Conservation (phyloP, 2,797 vertebrate species). For the Percopsis omiscomaycus region DNA sequence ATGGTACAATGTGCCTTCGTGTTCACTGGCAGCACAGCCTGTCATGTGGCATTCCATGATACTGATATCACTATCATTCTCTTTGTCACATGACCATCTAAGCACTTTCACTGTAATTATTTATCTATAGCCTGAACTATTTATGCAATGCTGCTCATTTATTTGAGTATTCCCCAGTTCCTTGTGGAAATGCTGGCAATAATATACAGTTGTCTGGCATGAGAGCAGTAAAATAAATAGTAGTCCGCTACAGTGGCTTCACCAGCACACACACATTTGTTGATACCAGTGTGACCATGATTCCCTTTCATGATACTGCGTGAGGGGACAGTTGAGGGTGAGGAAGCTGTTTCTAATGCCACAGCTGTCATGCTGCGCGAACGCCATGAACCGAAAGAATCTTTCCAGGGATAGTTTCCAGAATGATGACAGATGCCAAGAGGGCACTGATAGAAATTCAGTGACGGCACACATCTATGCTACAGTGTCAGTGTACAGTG, state of each 20-base stretch:
- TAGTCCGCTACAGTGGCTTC: slow-evolving; percentile 10
- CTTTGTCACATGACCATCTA: slow-evolving; percentile 25
- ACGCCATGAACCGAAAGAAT: slow-evolving; percentile 25
- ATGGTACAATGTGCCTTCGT: slow-evolving; percentile 45
- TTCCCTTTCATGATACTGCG: slow-evolving; percentile 40
- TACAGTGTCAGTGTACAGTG: too few relatives aligned
- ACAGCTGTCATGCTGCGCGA: slow-evolving; percentile 54
- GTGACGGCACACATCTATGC: too few relatives aligned
- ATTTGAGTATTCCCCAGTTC: not conserved
- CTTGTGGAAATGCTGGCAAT: slow-evolving; percentile 1
- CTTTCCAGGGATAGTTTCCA: slow-evolving; percentile 46
- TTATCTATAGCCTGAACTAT: not conserved
- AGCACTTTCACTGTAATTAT: not conserved
- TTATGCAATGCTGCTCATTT: too few relatives aligned
- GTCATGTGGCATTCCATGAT: slow-evolving; percentile 50
- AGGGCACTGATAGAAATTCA: slow-evolving; percentile 4
- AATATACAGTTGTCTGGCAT: not conserved
- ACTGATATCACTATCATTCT: slow-evolving; percentile 48
- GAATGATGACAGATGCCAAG: slow-evolving; percentile 25
- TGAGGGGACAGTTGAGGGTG: slow-evolving; percentile 17
- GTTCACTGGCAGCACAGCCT: slow-evolving; percentile 40
- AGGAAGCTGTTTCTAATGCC: slow-evolving; percentile 48
- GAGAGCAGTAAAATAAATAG: not conserved
- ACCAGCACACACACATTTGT: slow-evolving; percentile 25
- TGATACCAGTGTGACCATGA: slow-evolving; percentile 25